Percentiles rank a stretch among this genome's conserved stretches.
Conservation (phyloP, 2,888 invertebrate genomes). For the Drosophila peninsularis region DNA sequence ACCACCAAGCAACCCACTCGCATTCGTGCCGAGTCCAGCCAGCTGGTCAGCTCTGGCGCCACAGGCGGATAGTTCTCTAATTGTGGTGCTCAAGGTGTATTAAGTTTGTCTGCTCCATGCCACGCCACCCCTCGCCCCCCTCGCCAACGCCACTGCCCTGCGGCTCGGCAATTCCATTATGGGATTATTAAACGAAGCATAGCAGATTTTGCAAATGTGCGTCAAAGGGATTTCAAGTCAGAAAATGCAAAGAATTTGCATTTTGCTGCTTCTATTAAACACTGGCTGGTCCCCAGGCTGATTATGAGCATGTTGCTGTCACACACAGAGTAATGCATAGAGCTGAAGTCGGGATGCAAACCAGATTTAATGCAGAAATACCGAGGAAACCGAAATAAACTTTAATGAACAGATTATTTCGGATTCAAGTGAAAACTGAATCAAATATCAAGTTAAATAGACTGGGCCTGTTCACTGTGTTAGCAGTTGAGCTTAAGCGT, state of each 20-base stretch:
- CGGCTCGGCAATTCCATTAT: constrained; percentile 21
- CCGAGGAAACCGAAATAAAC: neutral
- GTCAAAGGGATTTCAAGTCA: constrained; percentile 2
- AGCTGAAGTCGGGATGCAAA: neutral
- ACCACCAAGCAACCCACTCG: neutral
- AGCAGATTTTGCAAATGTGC: constrained; percentile 16
- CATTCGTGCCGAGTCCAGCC: constrained; percentile 1
- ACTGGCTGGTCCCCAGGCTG: neutral
- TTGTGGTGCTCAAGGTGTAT: constrained; percentile 34
- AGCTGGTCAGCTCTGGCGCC: constrained; percentile 19
- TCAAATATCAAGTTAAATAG: neutral
- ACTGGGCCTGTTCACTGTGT: too few species aligned
- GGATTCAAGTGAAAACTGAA: neutral
- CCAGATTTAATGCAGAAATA: neutral
- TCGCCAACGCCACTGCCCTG: neutral
- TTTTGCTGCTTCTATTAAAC: neutral
- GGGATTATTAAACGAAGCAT: constrained; percentile 28
- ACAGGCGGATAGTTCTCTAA: constrained; percentile 30
- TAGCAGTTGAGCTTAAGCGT: too few species aligned
- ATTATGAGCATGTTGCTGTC: neutral
- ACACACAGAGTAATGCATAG: neutral
- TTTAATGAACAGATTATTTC: neutral
- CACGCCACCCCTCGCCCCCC: neutral
- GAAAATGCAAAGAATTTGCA: neutral
- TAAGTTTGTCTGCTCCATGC: constrained; percentile 13